A percentile compares a stretch with the other conserved stretches of the same genome.
phyloP scores from a whole-genome alignment of 2,888 invertebrate species.

The Selenia dentaria region DNA sequence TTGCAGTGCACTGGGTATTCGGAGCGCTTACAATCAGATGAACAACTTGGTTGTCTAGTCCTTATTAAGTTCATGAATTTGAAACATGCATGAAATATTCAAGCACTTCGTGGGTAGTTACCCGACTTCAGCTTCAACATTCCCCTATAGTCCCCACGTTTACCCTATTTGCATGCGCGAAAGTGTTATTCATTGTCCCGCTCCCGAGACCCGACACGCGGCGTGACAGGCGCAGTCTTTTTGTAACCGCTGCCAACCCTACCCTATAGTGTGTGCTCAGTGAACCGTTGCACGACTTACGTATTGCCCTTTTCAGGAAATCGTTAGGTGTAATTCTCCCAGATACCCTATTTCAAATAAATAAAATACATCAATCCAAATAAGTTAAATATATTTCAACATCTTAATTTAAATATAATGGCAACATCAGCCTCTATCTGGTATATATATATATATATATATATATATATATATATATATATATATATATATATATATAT shows the following conservation, averaged over 20 bases:
- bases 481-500: no score
- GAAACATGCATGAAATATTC: no score
- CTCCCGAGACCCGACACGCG: conserved; percentile 36
- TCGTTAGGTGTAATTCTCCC: conserved; percentile 26
- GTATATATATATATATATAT: no score
- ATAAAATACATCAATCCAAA: background rate
- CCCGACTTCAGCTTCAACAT: conserved; percentile 16
- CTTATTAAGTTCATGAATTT: no score
- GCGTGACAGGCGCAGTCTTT: conserved; percentile 63
- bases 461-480: no score
- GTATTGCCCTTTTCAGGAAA: conserved; percentile 41
- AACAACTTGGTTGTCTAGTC: no score
- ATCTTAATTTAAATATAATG: no score
- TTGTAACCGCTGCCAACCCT: conserved; percentile 44
- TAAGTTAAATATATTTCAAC: no score
- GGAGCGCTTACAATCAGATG: no score
- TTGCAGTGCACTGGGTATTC: no score
- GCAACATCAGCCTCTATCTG: no score
- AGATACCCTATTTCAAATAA: conserved; percentile 1
- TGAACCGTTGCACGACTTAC: conserved; percentile 28
- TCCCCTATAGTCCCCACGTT: conserved; percentile 33
- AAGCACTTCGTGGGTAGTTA: no score
- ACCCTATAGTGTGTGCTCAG: conserved; percentile 23
- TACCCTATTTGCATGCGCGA: conserved; percentile 69
- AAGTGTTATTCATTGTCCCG: conserved; percentile 77